A percentile compares a stretch with the other conserved stretches of the same genome.
Conservation (phyloP, 2,113 vertebrate species). For the Coregonus clupeaformis region DNA sequence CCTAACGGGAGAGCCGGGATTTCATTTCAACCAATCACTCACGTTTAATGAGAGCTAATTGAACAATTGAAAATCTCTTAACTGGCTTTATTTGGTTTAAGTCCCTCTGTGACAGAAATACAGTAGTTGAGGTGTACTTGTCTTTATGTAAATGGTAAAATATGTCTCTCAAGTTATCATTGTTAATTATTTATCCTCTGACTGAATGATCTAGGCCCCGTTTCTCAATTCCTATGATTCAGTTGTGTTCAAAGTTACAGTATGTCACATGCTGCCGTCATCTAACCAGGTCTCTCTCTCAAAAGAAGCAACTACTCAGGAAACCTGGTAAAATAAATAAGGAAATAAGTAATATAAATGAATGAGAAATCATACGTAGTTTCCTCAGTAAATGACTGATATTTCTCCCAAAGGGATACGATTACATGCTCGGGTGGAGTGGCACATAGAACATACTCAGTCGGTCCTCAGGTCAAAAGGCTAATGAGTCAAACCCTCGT, state of each 20-base stretch:
- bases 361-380: too few species aligned
- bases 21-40: constrained; percentile 68
- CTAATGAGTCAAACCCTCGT: neutral
- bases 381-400: too few species aligned
- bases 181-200: neutral
- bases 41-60: constrained; percentile 61
- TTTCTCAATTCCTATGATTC: too few species aligned
- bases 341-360: too few species aligned
- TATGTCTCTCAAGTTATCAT: neutral
- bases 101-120: constrained; percentile 54
- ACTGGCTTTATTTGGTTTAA: constrained; percentile 62
- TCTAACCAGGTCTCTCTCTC: too few species aligned
- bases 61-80: constrained; percentile 59
- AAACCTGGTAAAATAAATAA: too few species aligned
- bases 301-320: too few species aligned
- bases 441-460: neutral
- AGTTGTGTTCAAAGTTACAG: too few species aligned
- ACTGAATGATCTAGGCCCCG: too few species aligned
- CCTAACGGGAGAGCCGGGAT: constrained; percentile 54
- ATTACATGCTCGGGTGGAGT: neutral
- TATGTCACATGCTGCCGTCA: too few species aligned
- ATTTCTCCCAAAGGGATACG: neutral
- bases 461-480: neutral
- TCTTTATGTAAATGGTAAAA: constrained; percentile 54
- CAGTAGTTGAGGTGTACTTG: constrained; percentile 50